phyloP scores from a whole-genome alignment of 2,797 vertebrate genomes.

The Eurystomus glaucurus region DNA sequence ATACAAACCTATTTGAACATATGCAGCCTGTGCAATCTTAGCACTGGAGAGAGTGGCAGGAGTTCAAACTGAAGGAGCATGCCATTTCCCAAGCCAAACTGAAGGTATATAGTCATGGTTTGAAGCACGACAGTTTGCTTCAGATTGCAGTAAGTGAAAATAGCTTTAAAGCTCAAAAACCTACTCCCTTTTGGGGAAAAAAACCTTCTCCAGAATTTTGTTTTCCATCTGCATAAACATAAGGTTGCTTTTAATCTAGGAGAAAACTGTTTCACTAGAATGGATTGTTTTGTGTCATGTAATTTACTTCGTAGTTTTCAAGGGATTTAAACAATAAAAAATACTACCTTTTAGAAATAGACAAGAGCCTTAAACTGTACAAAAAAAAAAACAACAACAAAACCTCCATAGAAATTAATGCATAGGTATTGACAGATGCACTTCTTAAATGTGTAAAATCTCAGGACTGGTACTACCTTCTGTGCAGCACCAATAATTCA shows the following conservation, averaged over 20 bases:
- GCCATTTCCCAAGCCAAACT: background rate
- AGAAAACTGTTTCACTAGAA: background rate
- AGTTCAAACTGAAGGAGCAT: background rate
- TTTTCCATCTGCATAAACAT: background rate
- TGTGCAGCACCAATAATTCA: background rate
- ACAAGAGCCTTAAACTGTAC: background rate
- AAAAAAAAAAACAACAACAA: background rate
- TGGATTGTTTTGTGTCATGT: accelerated
- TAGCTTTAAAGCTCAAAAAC: background rate
- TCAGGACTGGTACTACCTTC: background rate
- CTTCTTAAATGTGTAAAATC: background rate
- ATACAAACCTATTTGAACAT: background rate
- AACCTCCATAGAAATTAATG: background rate
- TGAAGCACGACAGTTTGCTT: background rate
- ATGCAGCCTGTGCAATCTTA: background rate
- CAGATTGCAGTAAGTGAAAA: background rate
- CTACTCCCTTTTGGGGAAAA: background rate
- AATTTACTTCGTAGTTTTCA: background rate
- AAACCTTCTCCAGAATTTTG: background rate
- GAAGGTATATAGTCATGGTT: background rate
- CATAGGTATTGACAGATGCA: background rate
- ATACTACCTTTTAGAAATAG: background rate
- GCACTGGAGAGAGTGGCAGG: background rate
- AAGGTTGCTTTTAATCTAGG: background rate
- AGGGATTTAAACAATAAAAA: background rate